These are phyloP conservation scores for Drosophila monieri DNA, from an alignment of 2,888 invertebrate species.

Conservation along the genomic window DNA sequence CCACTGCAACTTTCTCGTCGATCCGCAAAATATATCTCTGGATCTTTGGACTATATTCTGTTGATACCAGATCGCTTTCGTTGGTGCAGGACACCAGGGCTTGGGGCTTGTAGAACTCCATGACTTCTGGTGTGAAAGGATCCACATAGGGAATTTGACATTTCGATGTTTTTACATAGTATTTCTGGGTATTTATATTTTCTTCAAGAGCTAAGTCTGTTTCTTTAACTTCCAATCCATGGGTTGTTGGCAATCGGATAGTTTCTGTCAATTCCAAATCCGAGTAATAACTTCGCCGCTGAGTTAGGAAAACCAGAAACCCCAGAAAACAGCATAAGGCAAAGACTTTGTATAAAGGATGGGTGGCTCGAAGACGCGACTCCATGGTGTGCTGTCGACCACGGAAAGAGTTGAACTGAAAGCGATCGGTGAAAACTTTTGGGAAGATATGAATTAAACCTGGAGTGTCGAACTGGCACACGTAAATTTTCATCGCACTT, in stretches of 20 bases:
- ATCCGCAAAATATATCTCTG: slow-evolving; percentile 42
- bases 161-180: slow-evolving; percentile 84
- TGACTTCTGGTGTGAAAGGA: slow-evolving; percentile 85
- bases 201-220: not conserved
- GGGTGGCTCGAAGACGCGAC: slow-evolving; percentile 7
- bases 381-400: slow-evolving; percentile 19
- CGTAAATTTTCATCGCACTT: not conserved
- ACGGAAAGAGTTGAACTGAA: slow-evolving; percentile 7
- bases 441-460: not conserved
- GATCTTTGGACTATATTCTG: slow-evolving; percentile 21
- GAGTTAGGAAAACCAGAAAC: not conserved
- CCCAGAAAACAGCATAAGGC: slow-evolving; percentile 18
- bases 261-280: not conserved
- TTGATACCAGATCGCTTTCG: slow-evolving; percentile 30
- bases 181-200: not conserved
- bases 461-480: not conserved
- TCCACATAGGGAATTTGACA: slow-evolving; percentile 87
- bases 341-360: slow-evolving; percentile 15
- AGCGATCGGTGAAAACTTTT: no score
- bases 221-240: not conserved
- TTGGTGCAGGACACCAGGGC: slow-evolving; percentile 85
- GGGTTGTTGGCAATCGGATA: not conserved
- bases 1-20: slow-evolving; percentile 41
- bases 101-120: slow-evolving; percentile 84
- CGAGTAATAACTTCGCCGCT: not conserved